These are phyloP conservation scores for Mythimna pallens DNA, from an alignment of 2,888 invertebrate species.

Conservation along the genomic window DNA sequence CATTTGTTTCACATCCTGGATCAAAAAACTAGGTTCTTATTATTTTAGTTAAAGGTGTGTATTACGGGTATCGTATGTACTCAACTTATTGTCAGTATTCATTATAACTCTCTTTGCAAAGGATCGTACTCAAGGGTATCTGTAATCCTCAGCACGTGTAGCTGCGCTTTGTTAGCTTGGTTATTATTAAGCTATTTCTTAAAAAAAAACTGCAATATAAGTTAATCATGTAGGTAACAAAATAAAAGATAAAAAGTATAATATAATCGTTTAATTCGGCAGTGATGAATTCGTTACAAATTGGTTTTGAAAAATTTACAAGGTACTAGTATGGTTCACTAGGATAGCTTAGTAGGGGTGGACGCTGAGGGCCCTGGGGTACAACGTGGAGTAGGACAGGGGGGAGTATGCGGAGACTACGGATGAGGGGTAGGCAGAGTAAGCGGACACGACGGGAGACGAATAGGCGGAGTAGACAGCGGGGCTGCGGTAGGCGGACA, in stretches of 20 bases:
- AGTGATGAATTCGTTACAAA: slow-evolving; percentile 65
- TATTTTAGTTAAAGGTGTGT: neutral
- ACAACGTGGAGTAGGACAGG: slow-evolving; percentile 67
- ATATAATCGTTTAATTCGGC: slow-evolving; percentile 71
- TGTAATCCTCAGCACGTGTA: neutral
- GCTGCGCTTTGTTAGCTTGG: neutral
- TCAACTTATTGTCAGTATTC: neutral
- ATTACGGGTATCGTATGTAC: neutral
- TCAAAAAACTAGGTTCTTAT: neutral
- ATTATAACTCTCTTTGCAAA: neutral
- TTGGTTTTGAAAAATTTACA: slow-evolving; percentile 21
- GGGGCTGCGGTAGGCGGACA: slow-evolving; percentile 69
- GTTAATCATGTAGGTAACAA: neutral
- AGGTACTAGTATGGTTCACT: slow-evolving; percentile 11
- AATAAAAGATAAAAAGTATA: slow-evolving; percentile 46
- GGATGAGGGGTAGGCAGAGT: slow-evolving; percentile 46
- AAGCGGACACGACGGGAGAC: slow-evolving; percentile 47
- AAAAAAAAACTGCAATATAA: neutral
- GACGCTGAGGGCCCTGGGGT: slow-evolving; percentile 79
- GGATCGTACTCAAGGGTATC: neutral
- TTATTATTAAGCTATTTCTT: neutral
- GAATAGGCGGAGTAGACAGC: slow-evolving; percentile 66
- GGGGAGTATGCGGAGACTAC: slow-evolving; percentile 69
- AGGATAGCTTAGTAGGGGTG: slow-evolving; percentile 77
- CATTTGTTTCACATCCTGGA: neutral